Base-by-base conservation (phyloP, 2,888 invertebrate genomes). In the Chaitophorus viminalis region DNA sequence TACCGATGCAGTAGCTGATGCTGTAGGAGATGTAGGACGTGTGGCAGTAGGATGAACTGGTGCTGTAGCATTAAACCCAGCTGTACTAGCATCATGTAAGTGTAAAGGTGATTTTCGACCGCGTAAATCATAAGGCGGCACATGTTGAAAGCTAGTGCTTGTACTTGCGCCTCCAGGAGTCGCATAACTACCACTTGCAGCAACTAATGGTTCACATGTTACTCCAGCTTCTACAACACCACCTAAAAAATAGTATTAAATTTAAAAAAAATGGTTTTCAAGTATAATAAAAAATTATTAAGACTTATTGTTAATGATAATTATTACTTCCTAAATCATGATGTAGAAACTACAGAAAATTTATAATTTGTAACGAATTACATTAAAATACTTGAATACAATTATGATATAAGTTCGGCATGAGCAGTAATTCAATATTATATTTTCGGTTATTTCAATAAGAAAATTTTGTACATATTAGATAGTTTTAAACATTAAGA, bases 91-190 rank as follows among this genome's bases (percentile, higher is more conserved):
- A 81, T 87, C 87, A n/a, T 87, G 87, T 46, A 87, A 93, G 90
- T 94, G 93, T 78, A 95, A 94, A 77, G 95, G 96, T 90, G 95
- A 96, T 92, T 97, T 97, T 90, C 97, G 87, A 25, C 87, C 94
- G 89, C 97, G 94, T 91, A 97, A 93, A 92, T 97, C 97, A 91
- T 97, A 97, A 3, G 97, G 97, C 90, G 97, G 96, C 92, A 96
- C 96, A 92, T 97, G 92, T 91, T 91, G 92, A 33, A 91, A 91
- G 65, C 91, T 91, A 65, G 91, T 91, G 90, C 93, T 93, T 89
- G 93, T 92, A 92, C 93, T 77, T 91, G 92, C 78, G 91, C 91
- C 85, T 91, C 91, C 79, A 91, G 91, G 70, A 91, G 92, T 90
- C 36, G 91, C 93, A 92, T 90, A 93, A 92, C 92, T 91, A 92